Evolutionary conservation across 1,140 invertebrate species (phyloP).

Genomic region (Metaphire vulgaris): DNA sequence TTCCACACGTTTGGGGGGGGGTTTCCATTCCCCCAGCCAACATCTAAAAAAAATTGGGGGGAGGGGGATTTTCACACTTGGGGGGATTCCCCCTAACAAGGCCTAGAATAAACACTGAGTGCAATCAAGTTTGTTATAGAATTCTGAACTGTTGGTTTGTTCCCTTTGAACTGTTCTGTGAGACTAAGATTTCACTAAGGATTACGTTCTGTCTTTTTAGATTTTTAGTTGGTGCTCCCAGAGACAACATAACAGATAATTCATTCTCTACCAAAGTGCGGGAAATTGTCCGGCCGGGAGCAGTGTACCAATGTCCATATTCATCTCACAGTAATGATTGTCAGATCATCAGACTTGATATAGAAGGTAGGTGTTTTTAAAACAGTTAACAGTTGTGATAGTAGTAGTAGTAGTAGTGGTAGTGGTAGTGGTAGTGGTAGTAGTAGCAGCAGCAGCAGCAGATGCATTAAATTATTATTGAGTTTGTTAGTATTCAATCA

Average conservation of each 20-base stretch:
- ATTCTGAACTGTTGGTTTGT: not conserved
- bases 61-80: not conserved
- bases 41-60: not conserved
- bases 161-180: not conserved
- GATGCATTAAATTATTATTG: too few species aligned
- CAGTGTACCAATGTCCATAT: slow-evolving; percentile 76
- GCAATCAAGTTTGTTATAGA: not conserved
- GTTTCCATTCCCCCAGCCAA: too few species aligned
- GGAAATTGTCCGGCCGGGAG: slow-evolving; percentile 72
- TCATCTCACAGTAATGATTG: slow-evolving; percentile 52
- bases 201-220: slow-evolving; percentile 56
- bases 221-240: slow-evolving; percentile 82
- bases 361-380: slow-evolving; percentile 71
- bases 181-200: too few species aligned
- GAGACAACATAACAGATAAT: slow-evolving; percentile 63
- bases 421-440: too few species aligned
- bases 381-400: too few species aligned
- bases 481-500: too few species aligned
- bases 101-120: not conserved
- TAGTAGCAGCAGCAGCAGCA: too few species aligned
- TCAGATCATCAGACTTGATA: slow-evolving; percentile 53
- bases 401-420: too few species aligned
- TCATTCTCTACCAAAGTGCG: slow-evolving; percentile 53
- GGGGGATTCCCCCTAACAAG: not conserved
- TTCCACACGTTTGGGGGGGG: too few species aligned